Evolutionary conservation across 2,888 invertebrate species (phyloP).

Genomic region (Hemistola chrysoprasaria): DNA sequence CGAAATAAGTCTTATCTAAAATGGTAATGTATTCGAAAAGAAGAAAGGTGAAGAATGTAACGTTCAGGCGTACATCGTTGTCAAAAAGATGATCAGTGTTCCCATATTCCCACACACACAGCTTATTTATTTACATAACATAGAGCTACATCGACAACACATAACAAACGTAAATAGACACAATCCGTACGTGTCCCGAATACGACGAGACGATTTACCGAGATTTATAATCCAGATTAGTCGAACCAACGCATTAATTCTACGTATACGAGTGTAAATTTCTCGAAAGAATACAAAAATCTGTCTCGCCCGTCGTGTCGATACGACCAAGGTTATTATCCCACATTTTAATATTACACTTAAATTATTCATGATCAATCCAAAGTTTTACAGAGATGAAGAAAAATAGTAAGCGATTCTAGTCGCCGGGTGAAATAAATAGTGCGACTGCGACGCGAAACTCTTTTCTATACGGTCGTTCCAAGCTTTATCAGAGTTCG

Average conservation of each 20-base stretch:
- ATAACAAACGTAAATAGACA: conserved; percentile 49
- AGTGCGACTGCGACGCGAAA: conserved; percentile 52
- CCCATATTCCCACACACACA: conserved; percentile 5
- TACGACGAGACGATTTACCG: conserved; percentile 51
- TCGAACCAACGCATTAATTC: conserved; percentile 45
- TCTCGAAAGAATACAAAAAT: conserved; percentile 29
- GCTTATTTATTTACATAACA: neutral
- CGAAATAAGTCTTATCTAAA: too few relatives aligned
- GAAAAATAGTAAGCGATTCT: conserved; percentile 54
- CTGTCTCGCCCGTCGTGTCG: conserved; percentile 27
- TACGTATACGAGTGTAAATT: conserved; percentile 30
- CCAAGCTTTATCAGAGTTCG: too few relatives aligned
- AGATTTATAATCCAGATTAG: conserved; percentile 50
- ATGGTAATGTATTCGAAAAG: too few relatives aligned
- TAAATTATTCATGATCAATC: conserved; percentile 74
- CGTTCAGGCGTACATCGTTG: conserved; percentile 1
- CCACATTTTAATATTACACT: conserved; percentile 50
- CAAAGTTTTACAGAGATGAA: conserved; percentile 58
- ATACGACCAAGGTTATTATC: conserved; percentile 41
- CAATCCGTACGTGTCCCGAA: conserved; percentile 55
- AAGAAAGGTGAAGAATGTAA: too few relatives aligned
- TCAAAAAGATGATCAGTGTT: conserved; percentile 5
- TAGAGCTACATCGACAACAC: conserved; percentile 18
- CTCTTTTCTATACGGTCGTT: conserved; percentile 49
- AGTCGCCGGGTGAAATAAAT: conserved; percentile 49